phyloP scores from a whole-genome alignment of 2,888 invertebrate genomes.

The Cybosia mesomella region DNA sequence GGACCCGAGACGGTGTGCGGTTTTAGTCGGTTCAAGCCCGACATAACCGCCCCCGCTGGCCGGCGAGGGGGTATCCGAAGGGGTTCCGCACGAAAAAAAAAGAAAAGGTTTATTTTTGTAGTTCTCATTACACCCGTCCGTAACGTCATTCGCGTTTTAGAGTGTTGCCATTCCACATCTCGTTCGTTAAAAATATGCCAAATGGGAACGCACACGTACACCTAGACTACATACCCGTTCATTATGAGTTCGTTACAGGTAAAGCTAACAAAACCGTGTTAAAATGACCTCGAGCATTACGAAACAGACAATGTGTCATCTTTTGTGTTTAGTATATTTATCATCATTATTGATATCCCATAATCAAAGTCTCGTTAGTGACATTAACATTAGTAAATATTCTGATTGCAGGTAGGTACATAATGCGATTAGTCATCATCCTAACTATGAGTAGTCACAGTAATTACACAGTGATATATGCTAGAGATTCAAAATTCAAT shows the following conservation, averaged over 20 bases:
- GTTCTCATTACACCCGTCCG: too few relatives aligned
- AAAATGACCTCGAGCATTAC: neutral
- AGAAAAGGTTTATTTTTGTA: too few relatives aligned
- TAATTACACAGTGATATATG: neutral
- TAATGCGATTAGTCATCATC: neutral
- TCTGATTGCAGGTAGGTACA: neutral
- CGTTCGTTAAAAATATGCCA: too few relatives aligned
- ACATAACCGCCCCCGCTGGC: too few relatives aligned
- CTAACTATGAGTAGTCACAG: neutral
- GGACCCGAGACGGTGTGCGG: too few relatives aligned
- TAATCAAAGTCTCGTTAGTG: conserved; percentile 69
- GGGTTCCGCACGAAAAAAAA: too few relatives aligned
- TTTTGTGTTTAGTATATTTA: neutral
- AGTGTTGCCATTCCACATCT: too few relatives aligned
- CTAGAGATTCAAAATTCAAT: neutral
- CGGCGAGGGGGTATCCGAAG: too few relatives aligned
- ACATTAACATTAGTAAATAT: conserved; percentile 10
- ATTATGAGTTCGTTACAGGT: neutral
- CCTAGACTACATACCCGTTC: neutral
- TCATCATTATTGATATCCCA: conserved; percentile 31
- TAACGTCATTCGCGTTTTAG: too few relatives aligned
- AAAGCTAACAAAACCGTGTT: neutral
- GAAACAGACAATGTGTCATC: neutral
- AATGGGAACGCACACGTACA: too few relatives aligned
- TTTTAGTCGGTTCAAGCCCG: too few relatives aligned